A percentile compares a stretch with the other conserved stretches of the same genome.
Evolutionary conservation across 2,797 vertebrate species (phyloP).

Genomic region (Bucorvus abyssinicus): DNA sequence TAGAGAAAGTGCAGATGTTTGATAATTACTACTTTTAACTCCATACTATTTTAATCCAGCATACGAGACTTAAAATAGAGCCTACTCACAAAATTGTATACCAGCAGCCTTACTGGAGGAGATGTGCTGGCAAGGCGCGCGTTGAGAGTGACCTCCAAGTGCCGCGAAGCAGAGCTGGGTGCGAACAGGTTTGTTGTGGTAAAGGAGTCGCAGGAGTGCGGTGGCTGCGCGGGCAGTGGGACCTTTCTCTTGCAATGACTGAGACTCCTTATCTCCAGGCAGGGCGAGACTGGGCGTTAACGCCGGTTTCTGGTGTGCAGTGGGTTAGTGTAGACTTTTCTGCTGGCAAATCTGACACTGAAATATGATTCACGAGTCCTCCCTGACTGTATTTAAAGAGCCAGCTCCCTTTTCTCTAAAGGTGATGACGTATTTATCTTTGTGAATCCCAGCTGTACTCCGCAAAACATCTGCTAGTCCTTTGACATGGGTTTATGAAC

Average conservation of each 20-base stretch:
- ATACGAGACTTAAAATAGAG: conserved; percentile 30
- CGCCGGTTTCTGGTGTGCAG: background rate
- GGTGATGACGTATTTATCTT: background rate
- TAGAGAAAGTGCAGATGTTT: conserved; percentile 53
- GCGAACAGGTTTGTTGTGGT: background rate
- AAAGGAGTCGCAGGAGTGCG: background rate
- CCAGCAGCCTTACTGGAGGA: background rate
- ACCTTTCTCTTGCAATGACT: background rate
- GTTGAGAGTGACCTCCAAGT: background rate
- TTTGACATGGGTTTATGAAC: background rate
- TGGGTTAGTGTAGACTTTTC: background rate
- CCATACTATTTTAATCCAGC: conserved; percentile 13
- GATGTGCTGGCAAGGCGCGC: background rate
- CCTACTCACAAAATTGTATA: background rate
- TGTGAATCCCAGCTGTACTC: background rate
- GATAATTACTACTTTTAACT: conserved; percentile 46
- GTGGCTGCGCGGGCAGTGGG: background rate
- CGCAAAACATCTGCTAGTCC: background rate
- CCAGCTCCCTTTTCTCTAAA: background rate
- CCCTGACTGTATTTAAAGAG: conserved; percentile 1
- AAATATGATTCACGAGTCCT: conserved; percentile 6
- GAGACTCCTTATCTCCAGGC: background rate
- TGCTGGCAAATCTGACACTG: background rate
- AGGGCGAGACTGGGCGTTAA: background rate
- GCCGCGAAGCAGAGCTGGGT: background rate